These are phyloP conservation scores for Cromileptes altivelis DNA, from an alignment of 2,113 vertebrate species.

Conservation along the genomic window DNA sequence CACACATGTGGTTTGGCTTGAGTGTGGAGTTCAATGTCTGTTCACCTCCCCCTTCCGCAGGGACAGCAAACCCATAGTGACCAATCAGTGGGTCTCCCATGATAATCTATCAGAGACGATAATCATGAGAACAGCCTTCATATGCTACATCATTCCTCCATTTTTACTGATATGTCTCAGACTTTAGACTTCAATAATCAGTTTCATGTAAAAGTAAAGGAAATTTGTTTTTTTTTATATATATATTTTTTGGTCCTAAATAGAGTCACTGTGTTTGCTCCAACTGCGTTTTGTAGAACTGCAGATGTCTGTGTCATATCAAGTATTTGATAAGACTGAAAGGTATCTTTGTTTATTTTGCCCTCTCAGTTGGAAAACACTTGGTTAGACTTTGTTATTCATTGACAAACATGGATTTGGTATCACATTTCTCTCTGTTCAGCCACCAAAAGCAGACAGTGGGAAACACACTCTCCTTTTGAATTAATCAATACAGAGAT, in stretches of 20 bases:
- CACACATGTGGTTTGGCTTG: slow-evolving; percentile 58
- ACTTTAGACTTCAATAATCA: slow-evolving; percentile 34
- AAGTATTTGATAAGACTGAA: slow-evolving; percentile 23
- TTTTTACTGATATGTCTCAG: slow-evolving; percentile 13
- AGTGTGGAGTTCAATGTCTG: slow-evolving; percentile 59
- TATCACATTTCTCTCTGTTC: slow-evolving; percentile 14
- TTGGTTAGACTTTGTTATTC: slow-evolving; percentile 39
- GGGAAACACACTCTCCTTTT: background rate
- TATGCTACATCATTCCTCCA: background rate
- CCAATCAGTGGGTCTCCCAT: slow-evolving; percentile 22
- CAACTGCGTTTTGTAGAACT: background rate
- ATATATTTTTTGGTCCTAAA: background rate
- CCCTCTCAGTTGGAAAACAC: slow-evolving; percentile 8
- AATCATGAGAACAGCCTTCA: slow-evolving; percentile 37
- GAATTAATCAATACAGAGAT: slow-evolving; percentile 5
- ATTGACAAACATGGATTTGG: slow-evolving; percentile 44
- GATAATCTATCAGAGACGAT: slow-evolving; percentile 34
- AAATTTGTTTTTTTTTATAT: background rate
- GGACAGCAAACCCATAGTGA: background rate
- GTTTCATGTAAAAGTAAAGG: background rate
- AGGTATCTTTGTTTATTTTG: slow-evolving; percentile 24
- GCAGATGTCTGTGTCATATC: slow-evolving; percentile 14
- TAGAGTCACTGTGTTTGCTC: background rate
- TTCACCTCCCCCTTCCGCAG: slow-evolving; percentile 36
- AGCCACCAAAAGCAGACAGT: slow-evolving; percentile 1